Evolutionary conservation across 1,140 invertebrate species (phyloP).

Genomic region (Cotesia typhae): DNA sequence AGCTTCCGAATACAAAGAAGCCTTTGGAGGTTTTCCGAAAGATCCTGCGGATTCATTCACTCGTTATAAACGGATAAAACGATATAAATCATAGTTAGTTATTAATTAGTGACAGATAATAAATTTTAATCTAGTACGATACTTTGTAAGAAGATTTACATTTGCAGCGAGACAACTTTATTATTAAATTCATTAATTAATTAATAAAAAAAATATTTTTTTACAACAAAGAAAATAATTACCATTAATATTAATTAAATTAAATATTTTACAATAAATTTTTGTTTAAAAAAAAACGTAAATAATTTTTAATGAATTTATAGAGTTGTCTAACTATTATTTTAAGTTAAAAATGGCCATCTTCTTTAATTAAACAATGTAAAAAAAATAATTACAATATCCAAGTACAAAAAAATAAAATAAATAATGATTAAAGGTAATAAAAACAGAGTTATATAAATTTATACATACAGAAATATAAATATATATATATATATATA

Average conservation of each 20-base stretch:
- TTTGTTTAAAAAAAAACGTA: too few species aligned
- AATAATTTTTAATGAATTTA: not conserved
- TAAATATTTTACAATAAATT: too few species aligned
- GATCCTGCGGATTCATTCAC: slow-evolving; percentile 42
- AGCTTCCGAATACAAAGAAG: slow-evolving; percentile 37
- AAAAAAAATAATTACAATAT: not conserved
- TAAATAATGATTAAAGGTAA: slow-evolving; percentile 18
- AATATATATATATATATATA: not conserved
- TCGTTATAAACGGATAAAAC: slow-evolving; percentile 52
- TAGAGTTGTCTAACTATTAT: too few species aligned
- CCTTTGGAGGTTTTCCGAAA: slow-evolving; percentile 38
- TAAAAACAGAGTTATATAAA: not conserved
- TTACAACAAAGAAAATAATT: too few species aligned
- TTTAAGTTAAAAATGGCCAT: too few species aligned
- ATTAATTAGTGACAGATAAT: not conserved
- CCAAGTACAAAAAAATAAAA: not conserved
- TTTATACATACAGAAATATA: too few species aligned
- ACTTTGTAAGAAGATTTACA: too few species aligned
- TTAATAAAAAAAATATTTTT: too few species aligned
- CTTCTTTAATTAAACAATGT: slow-evolving; percentile 3
- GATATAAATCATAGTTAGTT: slow-evolving; percentile 33
- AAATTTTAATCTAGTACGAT: not conserved
- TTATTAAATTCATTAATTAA: too few species aligned
- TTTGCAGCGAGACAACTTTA: too few species aligned
- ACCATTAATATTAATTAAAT: too few species aligned